Conservation (phyloP, 1,140 invertebrate genomes). For the Saccostrea echinata region DNA sequence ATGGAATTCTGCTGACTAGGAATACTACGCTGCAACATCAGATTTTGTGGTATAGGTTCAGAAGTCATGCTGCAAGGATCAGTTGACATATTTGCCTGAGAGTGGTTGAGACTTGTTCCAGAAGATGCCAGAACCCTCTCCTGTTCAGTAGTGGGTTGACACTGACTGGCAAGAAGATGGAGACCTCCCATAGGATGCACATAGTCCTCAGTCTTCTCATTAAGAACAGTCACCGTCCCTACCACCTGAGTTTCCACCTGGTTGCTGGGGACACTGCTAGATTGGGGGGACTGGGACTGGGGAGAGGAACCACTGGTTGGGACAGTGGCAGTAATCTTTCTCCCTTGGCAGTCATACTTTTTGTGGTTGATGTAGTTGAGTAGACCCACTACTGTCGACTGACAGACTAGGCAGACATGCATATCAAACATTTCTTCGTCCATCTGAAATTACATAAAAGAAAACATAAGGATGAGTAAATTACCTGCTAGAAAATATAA, state of each 20-base stretch:
- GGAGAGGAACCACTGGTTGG: slow-evolving; percentile 54
- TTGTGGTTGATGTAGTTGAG: slow-evolving; percentile 91
- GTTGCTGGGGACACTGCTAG: neutral
- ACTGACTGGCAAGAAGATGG: slow-evolving; percentile 16
- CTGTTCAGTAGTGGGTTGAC: slow-evolving; percentile 13
- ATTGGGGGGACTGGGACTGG: slow-evolving; percentile 77
- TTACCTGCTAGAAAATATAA: too few species aligned
- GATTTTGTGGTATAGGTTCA: neutral
- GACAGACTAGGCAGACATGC: slow-evolving; percentile 92
- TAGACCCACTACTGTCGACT: slow-evolving; percentile 88
- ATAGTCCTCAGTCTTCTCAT: neutral
- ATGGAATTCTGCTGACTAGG: neutral
- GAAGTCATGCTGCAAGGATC: neutral
- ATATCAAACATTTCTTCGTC: slow-evolving; percentile 67
- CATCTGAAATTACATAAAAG: slow-evolving; percentile 31
- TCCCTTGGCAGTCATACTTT: slow-evolving; percentile 83
- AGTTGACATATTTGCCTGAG: neutral
- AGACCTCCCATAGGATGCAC: neutral
- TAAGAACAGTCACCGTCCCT: neutral
- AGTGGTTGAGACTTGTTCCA: neutral
- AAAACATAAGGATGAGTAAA: too few species aligned
- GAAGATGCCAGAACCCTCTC: neutral
- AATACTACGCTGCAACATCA: neutral
- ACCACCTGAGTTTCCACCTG: neutral
- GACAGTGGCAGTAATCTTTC: slow-evolving; percentile 41